These are phyloP conservation scores for Amyelois transitella DNA, from an alignment of 1,140 invertebrate genomes.

Conservation along the genomic window DNA sequence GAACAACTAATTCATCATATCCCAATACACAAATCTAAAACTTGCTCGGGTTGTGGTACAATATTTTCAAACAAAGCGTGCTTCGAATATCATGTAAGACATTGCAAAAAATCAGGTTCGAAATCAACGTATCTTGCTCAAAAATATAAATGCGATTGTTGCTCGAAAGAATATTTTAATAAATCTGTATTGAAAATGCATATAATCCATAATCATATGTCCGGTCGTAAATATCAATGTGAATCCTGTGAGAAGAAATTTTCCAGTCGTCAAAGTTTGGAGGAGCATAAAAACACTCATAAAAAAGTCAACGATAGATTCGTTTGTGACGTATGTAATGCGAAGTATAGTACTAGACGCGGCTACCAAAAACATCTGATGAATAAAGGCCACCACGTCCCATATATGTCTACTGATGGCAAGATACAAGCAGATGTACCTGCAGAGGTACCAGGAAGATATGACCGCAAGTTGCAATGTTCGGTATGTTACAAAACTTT, in stretches of 20 bases:
- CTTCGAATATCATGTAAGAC: constrained; percentile 15
- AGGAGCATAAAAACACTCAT: constrained; percentile 30
- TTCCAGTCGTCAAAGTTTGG: constrained; percentile 15
- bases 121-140: not conserved
- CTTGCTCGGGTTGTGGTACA: constrained; percentile 17
- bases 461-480: constrained; percentile 2
- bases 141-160: constrained; percentile 30
- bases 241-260: constrained; percentile 29
- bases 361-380: constrained; percentile 23
- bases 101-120: constrained; percentile 4
- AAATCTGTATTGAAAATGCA: constrained; percentile 24
- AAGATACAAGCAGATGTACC: not conserved
- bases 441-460: constrained; percentile 4
- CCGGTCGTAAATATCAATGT: constrained; percentile 19
- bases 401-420: constrained; percentile 5
- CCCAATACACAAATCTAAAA: constrained; percentile 9
- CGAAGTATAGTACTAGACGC: constrained; percentile 23
- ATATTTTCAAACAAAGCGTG: constrained; percentile 21
- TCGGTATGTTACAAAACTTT: not conserved
- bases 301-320: constrained; percentile 21
- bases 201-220: constrained; percentile 16
- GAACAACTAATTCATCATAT: constrained; percentile 11
- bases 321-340: constrained; percentile 21
- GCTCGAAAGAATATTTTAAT: constrained; percentile 16
- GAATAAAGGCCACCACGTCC: not conserved